Evolutionary conservation across 2,888 invertebrate species (phyloP), one percentile per base, ranked within the genome.

Genomic region (Kryphioiulus occultus): DNA sequence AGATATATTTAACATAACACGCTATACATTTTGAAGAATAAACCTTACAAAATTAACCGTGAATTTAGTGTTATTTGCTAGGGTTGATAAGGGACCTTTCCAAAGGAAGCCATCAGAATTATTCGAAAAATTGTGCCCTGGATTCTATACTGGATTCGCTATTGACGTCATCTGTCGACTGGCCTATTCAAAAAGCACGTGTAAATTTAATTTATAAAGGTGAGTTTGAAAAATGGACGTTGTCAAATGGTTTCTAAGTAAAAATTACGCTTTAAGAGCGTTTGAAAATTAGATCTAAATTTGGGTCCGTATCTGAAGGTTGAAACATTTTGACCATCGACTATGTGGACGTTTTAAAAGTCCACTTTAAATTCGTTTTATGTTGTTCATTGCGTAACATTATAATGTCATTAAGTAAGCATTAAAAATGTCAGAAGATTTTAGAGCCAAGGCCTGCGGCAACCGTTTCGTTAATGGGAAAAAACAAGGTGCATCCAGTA

Each of bases 1-100:
- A 78, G 78, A 78, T 78, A 78, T 78, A 78, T 78, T 78, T 78
- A 78, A 78, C 78, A 30, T 78, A 78, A 78, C 78, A 78, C 78
- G 68, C 68, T 68, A 68, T 68, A 68, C 68, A 68, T 78, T 78
- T 78, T 78, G 78, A 78, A 30, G 78, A 78, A 78, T 78, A 78
- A 78, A 78, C 26, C 15, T 26, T 78, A 17, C 1, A 78, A 78
- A 78, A 78, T 78, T 30, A 78, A 30, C 10, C 30, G 2, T 78
- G 78, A 78, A 26, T 30, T 78, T 30, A 26, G 26, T 78, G 78
- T 78, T 30, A 30, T 78, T 26, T 68, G 2, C n/a, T 17, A 22
- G 19, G 3, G 9, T 59, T 59, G 59, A 5, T 59, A 53, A 53
- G 19, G n/a, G n/a, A n/a, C n/a, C n/a, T 39, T 39, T 39, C 39